Conservation (phyloP, 2,113 vertebrate species). For the Thunnus maccoyii region DNA sequence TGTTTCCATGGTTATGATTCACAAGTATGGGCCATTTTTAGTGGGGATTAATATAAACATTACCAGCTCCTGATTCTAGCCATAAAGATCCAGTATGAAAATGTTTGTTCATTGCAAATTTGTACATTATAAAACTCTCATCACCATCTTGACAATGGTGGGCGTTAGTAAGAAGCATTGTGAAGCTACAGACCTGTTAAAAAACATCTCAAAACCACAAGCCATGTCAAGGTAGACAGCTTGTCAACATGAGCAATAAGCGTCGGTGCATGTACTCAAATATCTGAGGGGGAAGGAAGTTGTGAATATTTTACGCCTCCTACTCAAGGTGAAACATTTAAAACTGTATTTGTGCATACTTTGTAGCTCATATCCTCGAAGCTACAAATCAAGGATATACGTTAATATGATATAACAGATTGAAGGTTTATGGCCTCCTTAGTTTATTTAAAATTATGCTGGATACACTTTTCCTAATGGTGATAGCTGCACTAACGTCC, state of each 20-base stretch:
- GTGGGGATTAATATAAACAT: background rate
- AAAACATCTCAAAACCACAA: background rate
- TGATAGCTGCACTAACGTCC: conserved; percentile 9
- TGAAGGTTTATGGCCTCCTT: background rate
- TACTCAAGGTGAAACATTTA: background rate
- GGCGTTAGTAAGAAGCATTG: background rate
- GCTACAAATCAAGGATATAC: background rate
- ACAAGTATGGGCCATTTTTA: background rate
- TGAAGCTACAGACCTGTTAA: background rate
- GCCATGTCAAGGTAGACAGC: conserved; percentile 4
- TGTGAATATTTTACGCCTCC: conserved; percentile 2
- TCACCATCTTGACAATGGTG: background rate
- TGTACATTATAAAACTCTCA: background rate
- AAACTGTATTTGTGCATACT: background rate
- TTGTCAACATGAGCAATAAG: conserved; percentile 1
- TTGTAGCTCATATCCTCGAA: background rate
- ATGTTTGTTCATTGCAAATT: background rate
- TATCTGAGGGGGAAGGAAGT: conserved; percentile 23
- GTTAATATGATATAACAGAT: background rate
- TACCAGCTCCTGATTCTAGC: background rate
- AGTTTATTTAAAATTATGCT: too few relatives aligned
- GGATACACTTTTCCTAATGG: background rate
- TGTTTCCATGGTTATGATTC: too few relatives aligned
- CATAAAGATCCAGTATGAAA: background rate
- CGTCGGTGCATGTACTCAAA: background rate